Base-by-base conservation (phyloP, 1,140 invertebrate genomes). In the Trachymyrmex septentrionalis region DNA sequence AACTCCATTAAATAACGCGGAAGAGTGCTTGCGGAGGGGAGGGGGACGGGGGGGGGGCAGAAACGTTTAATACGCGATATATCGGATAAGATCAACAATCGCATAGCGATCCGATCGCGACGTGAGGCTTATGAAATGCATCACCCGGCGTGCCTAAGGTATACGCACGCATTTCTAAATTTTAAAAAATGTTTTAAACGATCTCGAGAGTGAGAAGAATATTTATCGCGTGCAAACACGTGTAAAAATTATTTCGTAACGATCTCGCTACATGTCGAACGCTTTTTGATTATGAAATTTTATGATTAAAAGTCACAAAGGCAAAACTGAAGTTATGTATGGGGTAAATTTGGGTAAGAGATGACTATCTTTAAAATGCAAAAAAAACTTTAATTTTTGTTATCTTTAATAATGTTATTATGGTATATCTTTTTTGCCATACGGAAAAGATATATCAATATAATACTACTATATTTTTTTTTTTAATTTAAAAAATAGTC, bases 1-100 rank as follows among this genome's bases (percentile, higher is more conserved):
- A 84, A 73, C 69, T 73, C 38, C 24, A 84, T 84, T 84, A 84
- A 73, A 84, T 73, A 48, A 84, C 19, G 38, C 80, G 67, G 55
- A 24, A 30, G 81, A 55, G 24, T n/a, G 5, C 30, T 34, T 34
- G 30, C 30, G 30, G 3, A 6, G 30, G 27, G 27, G 2, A 2
- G 1, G 27, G 27, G 4, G 3, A n/a, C n/a, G n/a, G 5, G 3
- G 30, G 0, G 27, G 27, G 1, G 1, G 30, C n/a, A n/a, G n/a
- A n/a, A 34, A 84, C 53, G 50, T 82, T 82, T 82, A 82, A 71
- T 38, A 6, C 14, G 34, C 77, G 66, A 77, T 77, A 48, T 12
- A 14, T 44, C 38, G 38, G 69, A 84, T 84, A 84, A 73, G 24
- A 84, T 50, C 55, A 38, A 7, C 19, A 1, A 63, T 44, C 57